Base-by-base conservation (phyloP, 2,888 invertebrate genomes). In the Antheraea assamensis region DNA sequence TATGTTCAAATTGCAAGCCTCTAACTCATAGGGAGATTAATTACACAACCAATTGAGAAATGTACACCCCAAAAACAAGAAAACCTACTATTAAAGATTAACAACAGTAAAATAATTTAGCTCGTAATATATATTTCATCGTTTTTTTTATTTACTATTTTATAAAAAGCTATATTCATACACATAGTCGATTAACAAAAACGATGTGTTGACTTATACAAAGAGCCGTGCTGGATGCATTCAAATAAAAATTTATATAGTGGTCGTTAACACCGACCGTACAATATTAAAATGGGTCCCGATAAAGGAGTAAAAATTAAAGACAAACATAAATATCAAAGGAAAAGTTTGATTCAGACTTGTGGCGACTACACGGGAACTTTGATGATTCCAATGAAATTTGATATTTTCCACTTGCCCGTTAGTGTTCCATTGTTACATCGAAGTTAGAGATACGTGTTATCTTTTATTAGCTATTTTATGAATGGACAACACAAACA, bases 211-310 rank as follows among this genome's bases (percentile, higher is more conserved):
- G 88, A 90, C 88, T 42, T 87, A 89, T 85, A 89, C 88, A 91
- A 91, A 90, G 88, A 88, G 85, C 84, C 85, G 87, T 81, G 83
- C 82, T 83, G 86, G 89, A 87, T 85, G 87, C 89, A 89, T 90
- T 90, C 88, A 93, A 93, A 94, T 93, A 94, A 93, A 93, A 91
- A 92, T 92, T 92, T 92, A 93, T 94, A 91, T 90, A 91, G 89
- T 88, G 93, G 89, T 92, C 94, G 93, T 94, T 94, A 94, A 94
- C 92, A 87, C 88, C 87, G 88, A 90, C 73, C 66, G 47, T 66
- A 71, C 74, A 74, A 74, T 74, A 74, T 74, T 72, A 92, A 93
- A 93, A 94, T 90, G 92, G 92, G 89, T 90, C 88, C 85, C 90
- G 89, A 87, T 84, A 87, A 87, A 87, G 88, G 86, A 91, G 92